These are phyloP conservation scores for Gouania willdenowi DNA, from an alignment of 2,797 vertebrate genomes.

Conservation along the genomic window DNA sequence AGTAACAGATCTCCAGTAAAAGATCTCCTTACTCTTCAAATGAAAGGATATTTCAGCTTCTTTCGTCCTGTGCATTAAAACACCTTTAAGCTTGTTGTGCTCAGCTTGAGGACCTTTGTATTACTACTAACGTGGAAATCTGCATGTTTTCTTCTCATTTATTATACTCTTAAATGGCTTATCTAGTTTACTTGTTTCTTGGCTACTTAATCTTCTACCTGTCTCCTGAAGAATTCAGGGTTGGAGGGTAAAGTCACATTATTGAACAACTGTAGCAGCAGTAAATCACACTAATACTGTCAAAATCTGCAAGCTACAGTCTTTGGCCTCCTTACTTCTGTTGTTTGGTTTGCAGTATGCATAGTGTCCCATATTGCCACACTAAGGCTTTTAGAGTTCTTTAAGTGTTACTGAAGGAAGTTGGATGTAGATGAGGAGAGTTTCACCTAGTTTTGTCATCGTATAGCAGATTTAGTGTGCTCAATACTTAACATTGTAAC, in stretches of 20 bases:
- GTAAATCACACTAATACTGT: background rate
- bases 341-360: background rate
- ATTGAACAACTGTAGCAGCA: no score
- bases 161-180: background rate
- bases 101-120: no score
- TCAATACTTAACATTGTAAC: background rate
- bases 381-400: background rate
- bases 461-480: no score
- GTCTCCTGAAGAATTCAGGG: background rate
- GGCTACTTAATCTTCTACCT: background rate
- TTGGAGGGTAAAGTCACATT: no score
- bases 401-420: background rate
- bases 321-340: background rate
- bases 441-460: slow-evolving; percentile 24
- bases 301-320: background rate
- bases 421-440: background rate
- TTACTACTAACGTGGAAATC: no score
- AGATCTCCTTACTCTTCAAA: no score
- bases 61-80: no score
- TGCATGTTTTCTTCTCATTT: no score
- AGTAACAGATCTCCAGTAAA: no score
- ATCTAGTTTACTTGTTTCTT: background rate
- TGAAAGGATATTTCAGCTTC: no score
- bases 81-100: no score
- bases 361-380: background rate